Conservation (phyloP, 2,888 invertebrate genomes). For the Teleiodes luculella region DNA sequence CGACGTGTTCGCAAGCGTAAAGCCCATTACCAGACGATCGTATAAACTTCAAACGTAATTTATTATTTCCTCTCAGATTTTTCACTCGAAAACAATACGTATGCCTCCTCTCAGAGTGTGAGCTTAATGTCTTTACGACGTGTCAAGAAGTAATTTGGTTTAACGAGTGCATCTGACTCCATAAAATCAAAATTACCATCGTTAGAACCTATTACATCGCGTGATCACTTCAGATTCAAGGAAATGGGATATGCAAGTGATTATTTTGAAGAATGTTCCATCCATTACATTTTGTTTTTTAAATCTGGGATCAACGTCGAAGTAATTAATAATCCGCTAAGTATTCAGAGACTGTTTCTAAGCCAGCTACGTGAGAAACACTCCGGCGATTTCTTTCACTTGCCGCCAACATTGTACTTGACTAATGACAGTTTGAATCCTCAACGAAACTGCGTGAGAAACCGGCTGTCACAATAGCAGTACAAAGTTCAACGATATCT, state of each 20-base stretch:
- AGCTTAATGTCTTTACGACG: conserved; percentile 68
- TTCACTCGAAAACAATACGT: conserved; percentile 70
- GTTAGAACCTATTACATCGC: conserved; percentile 23
- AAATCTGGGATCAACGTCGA: conserved; percentile 45
- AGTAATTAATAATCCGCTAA: conserved; percentile 31
- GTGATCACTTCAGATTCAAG: conserved; percentile 17
- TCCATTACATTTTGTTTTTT: neutral
- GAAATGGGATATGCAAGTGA: conserved; percentile 3
- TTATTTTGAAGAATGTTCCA: neutral
- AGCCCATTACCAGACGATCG: conserved; percentile 66
- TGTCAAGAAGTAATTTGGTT: conserved; percentile 62
- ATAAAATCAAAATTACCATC: conserved; percentile 33
- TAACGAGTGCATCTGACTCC: conserved; percentile 42
- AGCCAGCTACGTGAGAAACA: conserved; percentile 53
- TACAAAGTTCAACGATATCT: conserved; percentile 38
- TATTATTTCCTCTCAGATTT: conserved; percentile 73
- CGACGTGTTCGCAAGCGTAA: conserved; percentile 42
- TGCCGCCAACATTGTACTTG: conserved; percentile 44
- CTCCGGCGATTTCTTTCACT: conserved; percentile 54
- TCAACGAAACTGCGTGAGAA: conserved; percentile 44
- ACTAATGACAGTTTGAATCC: conserved; percentile 41
- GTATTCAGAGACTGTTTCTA: conserved; percentile 47
- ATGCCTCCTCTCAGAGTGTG: conserved; percentile 43
- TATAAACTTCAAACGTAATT: conserved; percentile 75
- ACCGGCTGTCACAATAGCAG: conserved; percentile 30